Percentiles rank a stretch among this genome's conserved stretches.
These are phyloP conservation scores for Himalopsyche anomala DNA, from an alignment of 2,888 invertebrate species.

Conservation along the genomic window DNA sequence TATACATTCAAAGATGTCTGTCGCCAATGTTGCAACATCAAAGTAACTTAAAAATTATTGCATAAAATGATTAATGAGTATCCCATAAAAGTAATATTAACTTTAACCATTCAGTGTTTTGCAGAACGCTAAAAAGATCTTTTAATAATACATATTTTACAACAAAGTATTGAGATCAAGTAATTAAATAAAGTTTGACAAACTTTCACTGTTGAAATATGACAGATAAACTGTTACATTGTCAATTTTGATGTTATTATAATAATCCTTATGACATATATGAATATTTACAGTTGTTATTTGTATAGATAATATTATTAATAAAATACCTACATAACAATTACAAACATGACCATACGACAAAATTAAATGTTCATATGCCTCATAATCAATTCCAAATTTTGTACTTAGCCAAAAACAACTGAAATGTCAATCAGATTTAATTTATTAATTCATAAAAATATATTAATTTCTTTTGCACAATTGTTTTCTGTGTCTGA, in stretches of 20 bases:
- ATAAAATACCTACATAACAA: slow-evolving; percentile 2
- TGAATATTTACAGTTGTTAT: slow-evolving; percentile 9
- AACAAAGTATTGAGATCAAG: background rate
- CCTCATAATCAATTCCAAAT: background rate
- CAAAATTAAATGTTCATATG: background rate
- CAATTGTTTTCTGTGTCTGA: too few species aligned
- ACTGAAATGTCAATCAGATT: background rate
- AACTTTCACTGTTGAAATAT: background rate
- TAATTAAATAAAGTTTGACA: background rate
- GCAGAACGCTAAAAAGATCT: background rate
- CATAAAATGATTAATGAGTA: too few species aligned
- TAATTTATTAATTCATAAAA: too few species aligned
- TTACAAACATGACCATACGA: background rate
- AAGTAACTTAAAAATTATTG: too few species aligned
- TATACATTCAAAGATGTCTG: too few species aligned
- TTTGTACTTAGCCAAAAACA: background rate
- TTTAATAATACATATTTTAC: background rate
- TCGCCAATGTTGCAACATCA: too few species aligned
- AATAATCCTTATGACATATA: background rate
- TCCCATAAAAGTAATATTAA: too few species aligned
- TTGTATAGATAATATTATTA: slow-evolving; percentile 1
- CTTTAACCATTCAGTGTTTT: background rate
- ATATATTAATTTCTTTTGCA: too few species aligned
- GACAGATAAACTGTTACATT: background rate
- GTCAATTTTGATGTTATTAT: background rate